phyloP scores from a whole-genome alignment of 2,113 vertebrate species.

The Aptenodytes forsteri region DNA sequence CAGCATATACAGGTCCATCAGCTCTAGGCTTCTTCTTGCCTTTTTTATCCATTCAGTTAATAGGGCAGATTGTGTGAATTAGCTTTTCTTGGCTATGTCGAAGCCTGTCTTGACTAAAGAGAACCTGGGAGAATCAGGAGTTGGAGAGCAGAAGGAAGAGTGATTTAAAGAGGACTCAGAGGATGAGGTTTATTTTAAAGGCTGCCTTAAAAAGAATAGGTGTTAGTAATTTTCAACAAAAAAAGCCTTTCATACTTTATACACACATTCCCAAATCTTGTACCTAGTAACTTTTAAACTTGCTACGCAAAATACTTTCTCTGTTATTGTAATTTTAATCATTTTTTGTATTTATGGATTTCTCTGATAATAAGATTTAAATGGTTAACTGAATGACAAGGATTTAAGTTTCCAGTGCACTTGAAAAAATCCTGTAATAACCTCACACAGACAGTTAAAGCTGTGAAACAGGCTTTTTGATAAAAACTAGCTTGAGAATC shows the following conservation, averaged over 20 bases:
- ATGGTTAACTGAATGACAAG: neutral
- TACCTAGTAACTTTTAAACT: neutral
- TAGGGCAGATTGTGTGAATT: neutral
- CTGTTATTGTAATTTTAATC: neutral
- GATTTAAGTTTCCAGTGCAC: neutral
- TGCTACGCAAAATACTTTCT: neutral
- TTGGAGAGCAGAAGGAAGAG: neutral
- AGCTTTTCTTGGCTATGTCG: neutral
- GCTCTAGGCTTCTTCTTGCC: neutral
- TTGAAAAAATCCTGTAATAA: neutral
- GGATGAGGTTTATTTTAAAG: neutral
- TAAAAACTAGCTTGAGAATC: neutral
- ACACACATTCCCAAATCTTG: neutral
- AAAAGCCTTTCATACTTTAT: neutral
- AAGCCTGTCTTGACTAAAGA: neutral
- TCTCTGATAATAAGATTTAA: neutral
- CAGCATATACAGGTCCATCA: neutral
- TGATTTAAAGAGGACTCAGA: neutral
- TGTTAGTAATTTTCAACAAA: neutral
- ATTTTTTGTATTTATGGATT: neutral
- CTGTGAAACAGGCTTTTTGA: neutral
- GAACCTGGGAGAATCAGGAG: neutral
- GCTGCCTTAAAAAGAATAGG: neutral
- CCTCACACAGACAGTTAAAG: neutral
- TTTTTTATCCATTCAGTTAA: neutral